These are phyloP conservation scores for Parnassius apollo DNA, from an alignment of 2,888 invertebrate species.

Conservation along the genomic window DNA sequence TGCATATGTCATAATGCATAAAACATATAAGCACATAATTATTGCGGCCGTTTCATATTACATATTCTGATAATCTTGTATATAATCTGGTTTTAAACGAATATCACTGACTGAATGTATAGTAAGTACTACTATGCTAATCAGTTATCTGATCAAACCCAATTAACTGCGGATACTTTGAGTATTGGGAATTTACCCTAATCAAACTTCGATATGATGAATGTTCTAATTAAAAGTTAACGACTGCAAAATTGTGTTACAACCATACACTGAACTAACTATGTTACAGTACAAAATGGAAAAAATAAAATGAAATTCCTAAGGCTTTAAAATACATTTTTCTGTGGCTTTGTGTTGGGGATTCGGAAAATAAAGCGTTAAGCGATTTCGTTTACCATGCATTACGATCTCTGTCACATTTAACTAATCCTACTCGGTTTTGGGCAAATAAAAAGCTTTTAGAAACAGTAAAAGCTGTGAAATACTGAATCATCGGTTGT, in stretches of 20 bases:
- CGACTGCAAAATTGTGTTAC: too few relatives aligned
- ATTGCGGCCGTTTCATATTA: too few relatives aligned
- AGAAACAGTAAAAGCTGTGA: too few relatives aligned
- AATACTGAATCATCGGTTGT: too few relatives aligned
- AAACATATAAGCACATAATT: too few relatives aligned
- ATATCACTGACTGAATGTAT: not conserved
- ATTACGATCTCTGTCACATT: slow-evolving; percentile 3
- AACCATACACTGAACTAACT: too few relatives aligned
- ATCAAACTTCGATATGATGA: too few relatives aligned
- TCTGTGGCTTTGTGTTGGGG: not conserved
- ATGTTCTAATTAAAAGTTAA: too few relatives aligned
- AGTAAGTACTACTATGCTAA: not conserved
- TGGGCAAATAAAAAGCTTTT: not conserved
- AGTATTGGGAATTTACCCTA: not conserved
- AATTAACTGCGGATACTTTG: not conserved
- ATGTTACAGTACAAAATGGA: too few relatives aligned
- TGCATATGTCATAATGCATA: too few relatives aligned
- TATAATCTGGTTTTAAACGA: too few relatives aligned
- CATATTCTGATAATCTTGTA: too few relatives aligned
- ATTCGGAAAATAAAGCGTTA: not conserved
- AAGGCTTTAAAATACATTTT: not conserved
- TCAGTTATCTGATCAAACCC: not conserved
- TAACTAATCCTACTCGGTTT: not conserved
- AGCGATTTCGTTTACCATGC: not conserved
- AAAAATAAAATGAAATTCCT: not conserved